Percentiles rank a stretch among this genome's conserved stretches.
Evolutionary conservation across 1,140 invertebrate genomes (phyloP).

Genomic region (Drosophila gunungcola): DNA sequence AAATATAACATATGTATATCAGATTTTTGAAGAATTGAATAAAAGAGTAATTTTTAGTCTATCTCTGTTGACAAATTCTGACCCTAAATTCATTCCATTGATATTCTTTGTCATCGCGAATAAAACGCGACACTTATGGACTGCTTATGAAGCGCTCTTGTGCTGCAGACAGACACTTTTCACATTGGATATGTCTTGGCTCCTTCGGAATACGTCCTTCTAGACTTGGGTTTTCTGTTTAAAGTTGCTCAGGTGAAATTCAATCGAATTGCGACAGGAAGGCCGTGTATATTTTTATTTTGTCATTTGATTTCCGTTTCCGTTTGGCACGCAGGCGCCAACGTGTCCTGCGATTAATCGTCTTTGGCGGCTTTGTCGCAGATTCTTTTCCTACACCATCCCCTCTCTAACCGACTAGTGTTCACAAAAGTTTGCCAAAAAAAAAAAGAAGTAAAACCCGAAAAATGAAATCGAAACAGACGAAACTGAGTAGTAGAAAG

Average conservation of each 20-base stretch:
- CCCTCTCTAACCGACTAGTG: constrained; percentile 2
- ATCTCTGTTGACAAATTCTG: not conserved
- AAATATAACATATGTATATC: not conserved
- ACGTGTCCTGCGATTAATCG: constrained; percentile 70
- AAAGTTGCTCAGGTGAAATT: constrained; percentile 53
- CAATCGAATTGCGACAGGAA: not conserved
- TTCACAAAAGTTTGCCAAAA: constrained; percentile 65
- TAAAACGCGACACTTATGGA: constrained; percentile 70
- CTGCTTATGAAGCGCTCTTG: constrained; percentile 57
- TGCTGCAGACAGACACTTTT: constrained; percentile 23
- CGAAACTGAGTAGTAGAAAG: constrained; percentile 18
- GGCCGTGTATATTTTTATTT: constrained; percentile 19
- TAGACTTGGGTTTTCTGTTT: constrained; percentile 19
- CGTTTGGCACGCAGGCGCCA: constrained; percentile 64
- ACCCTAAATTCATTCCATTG: constrained; percentile 17
- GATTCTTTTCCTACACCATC: constrained; percentile 27
- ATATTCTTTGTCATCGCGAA: constrained; percentile 31
- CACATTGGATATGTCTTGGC: constrained; percentile 11
- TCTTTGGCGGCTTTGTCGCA: constrained; percentile 64
- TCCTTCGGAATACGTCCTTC: constrained; percentile 4
- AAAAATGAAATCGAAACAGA: constrained; percentile 23
- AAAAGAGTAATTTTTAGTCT: not conserved
- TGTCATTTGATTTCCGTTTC: constrained; percentile 60
- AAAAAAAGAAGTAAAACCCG: constrained; percentile 10
- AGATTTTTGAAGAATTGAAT: not conserved